Evolutionary conservation across 2,797 vertebrate genomes (phyloP).

Genomic region (Antennarius maculatus): DNA sequence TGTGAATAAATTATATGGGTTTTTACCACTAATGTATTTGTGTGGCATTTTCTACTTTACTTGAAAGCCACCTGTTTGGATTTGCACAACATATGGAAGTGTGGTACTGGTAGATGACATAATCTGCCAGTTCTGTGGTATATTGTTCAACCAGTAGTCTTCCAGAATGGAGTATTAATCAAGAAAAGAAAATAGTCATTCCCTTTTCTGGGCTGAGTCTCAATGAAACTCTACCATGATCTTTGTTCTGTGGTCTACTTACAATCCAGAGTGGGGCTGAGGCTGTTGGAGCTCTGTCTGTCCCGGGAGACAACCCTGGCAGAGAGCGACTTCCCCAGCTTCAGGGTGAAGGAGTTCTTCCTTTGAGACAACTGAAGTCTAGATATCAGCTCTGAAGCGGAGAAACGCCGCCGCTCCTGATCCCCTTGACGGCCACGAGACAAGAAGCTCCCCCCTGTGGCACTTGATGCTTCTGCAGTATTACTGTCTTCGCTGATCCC

Average conservation of each 20-base stretch:
- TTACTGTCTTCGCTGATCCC: slow-evolving; percentile 46
- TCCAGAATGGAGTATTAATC: no score
- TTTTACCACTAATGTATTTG: no score
- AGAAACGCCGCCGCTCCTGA: slow-evolving; percentile 89
- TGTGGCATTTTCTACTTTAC: no score
- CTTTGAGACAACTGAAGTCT: slow-evolving; percentile 88
- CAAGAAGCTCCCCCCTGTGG: slow-evolving; percentile 46
- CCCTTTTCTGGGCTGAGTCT: neutral
- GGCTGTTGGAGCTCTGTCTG: slow-evolving; percentile 70
- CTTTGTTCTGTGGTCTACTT: slow-evolving; percentile 58
- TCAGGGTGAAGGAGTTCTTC: slow-evolving; percentile 86
- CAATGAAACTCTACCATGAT: neutral
- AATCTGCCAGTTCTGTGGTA: no score
- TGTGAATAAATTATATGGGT: no score
- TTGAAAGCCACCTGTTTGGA: no score
- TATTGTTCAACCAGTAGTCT: no score
- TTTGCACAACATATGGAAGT: no score
- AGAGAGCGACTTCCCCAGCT: slow-evolving; percentile 87
- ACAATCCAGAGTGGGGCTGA: slow-evolving; percentile 77
- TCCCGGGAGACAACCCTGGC: slow-evolving; percentile 82
- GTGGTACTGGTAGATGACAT: no score
- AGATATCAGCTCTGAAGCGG: slow-evolving; percentile 90
- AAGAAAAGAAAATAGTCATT: no score
- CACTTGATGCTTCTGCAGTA: slow-evolving; percentile 40
- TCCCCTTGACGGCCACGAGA: slow-evolving; percentile 74